These are phyloP conservation scores for Cavia porcellus DNA, from an alignment of 2,113 vertebrate species.

Conservation along the genomic window DNA sequence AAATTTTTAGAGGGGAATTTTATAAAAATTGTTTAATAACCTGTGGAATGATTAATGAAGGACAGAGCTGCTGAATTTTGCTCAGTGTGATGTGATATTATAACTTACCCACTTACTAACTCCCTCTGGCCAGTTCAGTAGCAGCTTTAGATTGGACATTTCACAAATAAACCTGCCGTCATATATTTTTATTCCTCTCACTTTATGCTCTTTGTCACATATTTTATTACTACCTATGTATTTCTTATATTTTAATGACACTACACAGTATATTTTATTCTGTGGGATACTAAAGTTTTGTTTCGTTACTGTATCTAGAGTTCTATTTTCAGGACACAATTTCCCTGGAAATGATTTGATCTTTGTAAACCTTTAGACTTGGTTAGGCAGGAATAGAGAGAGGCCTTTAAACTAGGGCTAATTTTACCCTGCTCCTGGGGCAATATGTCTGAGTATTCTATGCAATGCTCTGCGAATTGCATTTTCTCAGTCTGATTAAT, in stretches of 20 bases:
- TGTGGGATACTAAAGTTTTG: background rate
- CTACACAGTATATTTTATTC: constrained; percentile 10
- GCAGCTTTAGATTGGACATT: background rate
- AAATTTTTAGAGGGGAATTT: background rate
- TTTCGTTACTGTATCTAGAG: constrained; percentile 21
- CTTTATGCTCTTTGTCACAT: background rate
- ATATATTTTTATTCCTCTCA: background rate
- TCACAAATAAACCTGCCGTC: background rate
- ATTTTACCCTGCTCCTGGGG: background rate
- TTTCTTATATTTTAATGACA: constrained; percentile 10
- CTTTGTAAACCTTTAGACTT: background rate
- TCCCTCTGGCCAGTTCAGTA: background rate
- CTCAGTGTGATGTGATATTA: background rate
- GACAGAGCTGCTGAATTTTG: background rate
- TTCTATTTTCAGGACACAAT: background rate
- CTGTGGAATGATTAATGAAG: background rate
- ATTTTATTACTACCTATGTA: background rate
- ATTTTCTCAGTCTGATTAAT: background rate
- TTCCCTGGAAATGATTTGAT: constrained; percentile 18
- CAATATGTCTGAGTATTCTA: background rate
- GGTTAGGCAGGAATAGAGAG: background rate
- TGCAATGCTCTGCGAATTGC: background rate
- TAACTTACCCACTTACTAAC: background rate
- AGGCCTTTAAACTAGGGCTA: constrained; percentile 2
- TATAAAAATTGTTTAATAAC: background rate